phyloP scores from a whole-genome alignment of 1,140 invertebrate genomes.

The Orussus abietinus region DNA sequence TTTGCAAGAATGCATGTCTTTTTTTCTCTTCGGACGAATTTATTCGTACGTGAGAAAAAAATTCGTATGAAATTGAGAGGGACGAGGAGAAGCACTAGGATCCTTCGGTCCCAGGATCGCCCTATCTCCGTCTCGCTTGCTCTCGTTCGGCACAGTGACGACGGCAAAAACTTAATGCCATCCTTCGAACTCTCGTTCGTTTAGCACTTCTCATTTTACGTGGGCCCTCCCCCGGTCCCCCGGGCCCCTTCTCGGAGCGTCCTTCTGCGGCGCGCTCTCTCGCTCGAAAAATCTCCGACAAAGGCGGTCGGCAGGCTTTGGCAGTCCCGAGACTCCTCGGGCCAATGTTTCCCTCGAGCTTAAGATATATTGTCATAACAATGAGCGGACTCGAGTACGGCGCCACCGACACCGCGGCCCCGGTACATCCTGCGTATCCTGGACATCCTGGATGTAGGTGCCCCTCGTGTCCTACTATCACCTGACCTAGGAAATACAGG shows the following conservation, averaged over 20 bases:
- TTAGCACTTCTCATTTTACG: conserved; percentile 13
- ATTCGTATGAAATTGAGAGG: too few relatives aligned
- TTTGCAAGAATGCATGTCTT: too few relatives aligned
- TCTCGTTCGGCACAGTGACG: neutral
- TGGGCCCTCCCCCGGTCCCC: conserved; percentile 15
- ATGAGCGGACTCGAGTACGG: too few relatives aligned
- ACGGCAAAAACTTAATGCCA: conserved; percentile 21
- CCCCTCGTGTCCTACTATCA: neutral
- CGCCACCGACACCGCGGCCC: neutral
- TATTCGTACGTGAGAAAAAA: too few relatives aligned
- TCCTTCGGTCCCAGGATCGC: too few relatives aligned
- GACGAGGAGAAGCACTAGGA: too few relatives aligned
- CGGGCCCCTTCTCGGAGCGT: conserved; percentile 10
- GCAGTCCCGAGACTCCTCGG: conserved; percentile 35
- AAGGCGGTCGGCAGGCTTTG: conserved; percentile 41
- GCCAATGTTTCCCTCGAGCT: conserved; percentile 36
- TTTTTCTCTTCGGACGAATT: too few relatives aligned
- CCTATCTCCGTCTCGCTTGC: too few relatives aligned
- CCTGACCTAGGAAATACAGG: too few relatives aligned
- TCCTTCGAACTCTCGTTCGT: conserved; percentile 16
- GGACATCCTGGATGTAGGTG: neutral
- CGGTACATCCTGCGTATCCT: neutral
- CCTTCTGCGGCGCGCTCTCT: conserved; percentile 18
- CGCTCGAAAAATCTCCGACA: conserved; percentile 48
- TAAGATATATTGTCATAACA: conserved; percentile 36